Percentiles rank a stretch among this genome's conserved stretches.
Evolutionary conservation across 1,140 invertebrate species (phyloP).

Genomic region (Eciton burchellii): DNA sequence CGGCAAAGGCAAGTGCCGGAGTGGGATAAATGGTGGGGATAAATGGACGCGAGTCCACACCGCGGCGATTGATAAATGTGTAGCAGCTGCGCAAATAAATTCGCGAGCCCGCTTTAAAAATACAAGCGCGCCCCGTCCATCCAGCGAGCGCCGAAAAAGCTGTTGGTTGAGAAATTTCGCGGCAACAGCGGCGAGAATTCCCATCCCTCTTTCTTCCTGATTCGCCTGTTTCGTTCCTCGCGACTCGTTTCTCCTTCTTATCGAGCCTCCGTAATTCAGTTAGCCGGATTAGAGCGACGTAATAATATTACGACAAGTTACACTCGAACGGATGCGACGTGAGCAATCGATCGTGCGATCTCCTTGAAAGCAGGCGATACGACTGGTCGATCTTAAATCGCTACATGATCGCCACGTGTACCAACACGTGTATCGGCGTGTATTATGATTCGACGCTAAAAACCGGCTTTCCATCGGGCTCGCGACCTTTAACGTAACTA

Average conservation of each 20-base stretch:
- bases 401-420: background rate
- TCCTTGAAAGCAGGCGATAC: background rate
- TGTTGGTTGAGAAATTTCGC: constrained; percentile 23
- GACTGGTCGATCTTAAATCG: background rate
- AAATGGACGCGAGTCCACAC: constrained; percentile 6
- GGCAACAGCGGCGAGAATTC: background rate
- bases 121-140: background rate
- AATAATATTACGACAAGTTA: background rate
- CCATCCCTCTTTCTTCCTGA: background rate
- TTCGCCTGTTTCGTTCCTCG: no score
- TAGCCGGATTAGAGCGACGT: background rate
- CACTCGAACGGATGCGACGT: background rate
- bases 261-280: background rate
- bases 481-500: constrained; percentile 44
- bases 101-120: constrained; percentile 29
- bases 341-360: constrained; percentile 8
- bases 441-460: constrained; percentile 17
- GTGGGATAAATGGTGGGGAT: background rate
- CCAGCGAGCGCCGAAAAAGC: background rate
- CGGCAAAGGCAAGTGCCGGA: background rate
- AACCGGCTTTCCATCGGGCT: constrained; percentile 13
- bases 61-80: constrained; percentile 27
- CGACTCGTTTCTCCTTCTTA: background rate
- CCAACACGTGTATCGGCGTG: constrained; percentile 20
- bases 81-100: constrained; percentile 55